Evolutionary conservation across 2,113 vertebrate genomes (phyloP).

Genomic region (Lichenostomus cassidix): DNA sequence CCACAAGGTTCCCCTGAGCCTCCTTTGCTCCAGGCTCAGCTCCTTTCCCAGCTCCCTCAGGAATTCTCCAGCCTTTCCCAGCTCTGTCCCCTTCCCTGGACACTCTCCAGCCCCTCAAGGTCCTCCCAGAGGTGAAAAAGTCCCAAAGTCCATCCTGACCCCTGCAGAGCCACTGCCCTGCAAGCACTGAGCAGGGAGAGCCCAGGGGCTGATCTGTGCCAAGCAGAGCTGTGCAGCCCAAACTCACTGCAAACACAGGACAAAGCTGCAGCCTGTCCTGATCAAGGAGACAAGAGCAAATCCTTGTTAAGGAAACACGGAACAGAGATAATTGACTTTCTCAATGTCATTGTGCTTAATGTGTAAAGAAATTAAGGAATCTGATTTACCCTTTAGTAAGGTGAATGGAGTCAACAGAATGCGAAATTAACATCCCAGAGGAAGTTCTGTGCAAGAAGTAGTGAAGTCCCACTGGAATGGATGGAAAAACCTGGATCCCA

Average conservation of each 20-base stretch:
- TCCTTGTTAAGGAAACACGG: background rate
- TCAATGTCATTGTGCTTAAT: background rate
- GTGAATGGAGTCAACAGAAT: background rate
- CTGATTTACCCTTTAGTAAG: background rate
- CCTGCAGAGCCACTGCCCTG: background rate
- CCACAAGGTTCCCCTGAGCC: background rate
- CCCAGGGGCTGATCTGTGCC: background rate
- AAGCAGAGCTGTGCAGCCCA: background rate
- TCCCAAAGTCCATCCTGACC: background rate
- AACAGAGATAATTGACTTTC: slow-evolving; percentile 26
- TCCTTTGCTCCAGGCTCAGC: background rate
- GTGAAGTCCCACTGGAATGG: rapidly evolving
- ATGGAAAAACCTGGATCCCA: background rate
- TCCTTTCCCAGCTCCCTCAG: background rate
- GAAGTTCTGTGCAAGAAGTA: background rate
- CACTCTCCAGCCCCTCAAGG: background rate
- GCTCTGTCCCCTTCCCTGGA: background rate
- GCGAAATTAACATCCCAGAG: background rate
- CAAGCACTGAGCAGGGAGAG: background rate
- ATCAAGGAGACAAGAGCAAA: slow-evolving; percentile 16
- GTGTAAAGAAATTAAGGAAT: background rate
- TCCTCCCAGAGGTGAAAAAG: background rate
- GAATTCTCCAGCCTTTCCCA: background rate
- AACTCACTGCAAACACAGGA: background rate
- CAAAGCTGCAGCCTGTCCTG: slow-evolving; percentile 12